phyloP scores from a whole-genome alignment of 1,140 invertebrate genomes.

The Neodiprion fabricii region DNA sequence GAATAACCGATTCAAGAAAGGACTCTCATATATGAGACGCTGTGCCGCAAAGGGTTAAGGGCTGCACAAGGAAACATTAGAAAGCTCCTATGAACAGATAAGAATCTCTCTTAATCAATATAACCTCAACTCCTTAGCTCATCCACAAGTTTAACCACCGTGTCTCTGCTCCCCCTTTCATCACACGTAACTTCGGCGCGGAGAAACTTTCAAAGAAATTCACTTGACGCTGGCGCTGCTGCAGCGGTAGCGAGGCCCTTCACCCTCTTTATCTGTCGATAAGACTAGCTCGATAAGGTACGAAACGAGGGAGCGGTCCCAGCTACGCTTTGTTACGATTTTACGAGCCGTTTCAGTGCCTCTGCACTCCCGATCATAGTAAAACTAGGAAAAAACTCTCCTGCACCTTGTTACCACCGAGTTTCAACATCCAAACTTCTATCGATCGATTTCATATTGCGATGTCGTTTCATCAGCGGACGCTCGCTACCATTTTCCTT shows the following conservation, averaged over 20 bases:
- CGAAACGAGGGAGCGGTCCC: background rate
- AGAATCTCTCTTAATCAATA: background rate
- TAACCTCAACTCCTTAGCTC: background rate
- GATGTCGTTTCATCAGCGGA: too few species aligned
- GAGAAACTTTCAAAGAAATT: background rate
- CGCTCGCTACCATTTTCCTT: too few species aligned
- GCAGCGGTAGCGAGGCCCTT: background rate
- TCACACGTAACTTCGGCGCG: background rate
- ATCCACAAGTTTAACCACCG: background rate
- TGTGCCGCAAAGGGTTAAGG: background rate
- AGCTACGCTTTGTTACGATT: background rate
- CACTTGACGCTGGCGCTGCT: background rate
- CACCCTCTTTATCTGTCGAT: background rate
- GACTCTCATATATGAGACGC: too few species aligned
- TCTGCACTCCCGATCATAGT: background rate
- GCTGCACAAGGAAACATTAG: background rate
- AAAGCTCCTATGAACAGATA: background rate
- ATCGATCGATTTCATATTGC: too few species aligned
- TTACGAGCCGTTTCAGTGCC: background rate
- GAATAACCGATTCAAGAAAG: too few species aligned
- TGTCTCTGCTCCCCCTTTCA: too few species aligned
- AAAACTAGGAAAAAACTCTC: background rate
- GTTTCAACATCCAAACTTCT: too few species aligned
- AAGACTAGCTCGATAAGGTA: background rate
- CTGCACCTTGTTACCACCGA: background rate